Evolutionary conservation across 2,888 invertebrate genomes (phyloP).

Genomic region (Eurois occulta): DNA sequence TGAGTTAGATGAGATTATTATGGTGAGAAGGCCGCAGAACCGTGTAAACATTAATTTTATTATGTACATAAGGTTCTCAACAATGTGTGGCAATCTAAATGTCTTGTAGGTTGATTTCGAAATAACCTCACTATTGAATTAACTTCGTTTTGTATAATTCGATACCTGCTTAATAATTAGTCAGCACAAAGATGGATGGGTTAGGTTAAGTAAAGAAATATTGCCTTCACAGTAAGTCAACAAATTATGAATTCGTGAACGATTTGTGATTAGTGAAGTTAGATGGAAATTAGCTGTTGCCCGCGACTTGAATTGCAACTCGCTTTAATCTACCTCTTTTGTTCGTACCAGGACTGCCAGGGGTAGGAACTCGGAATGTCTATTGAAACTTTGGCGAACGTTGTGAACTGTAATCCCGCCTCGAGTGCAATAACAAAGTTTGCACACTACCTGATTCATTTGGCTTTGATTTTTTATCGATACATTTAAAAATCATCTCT

Average conservation of each 20-base stretch:
- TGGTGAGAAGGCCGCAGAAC: constrained; percentile 74
- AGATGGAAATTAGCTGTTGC: not conserved
- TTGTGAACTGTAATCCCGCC: not conserved
- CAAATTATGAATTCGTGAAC: constrained; percentile 15
- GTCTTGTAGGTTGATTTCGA: constrained; percentile 54
- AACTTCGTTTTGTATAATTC: constrained; percentile 49
- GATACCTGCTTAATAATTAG: constrained; percentile 22
- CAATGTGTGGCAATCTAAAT: constrained; percentile 65
- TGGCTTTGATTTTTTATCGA: not conserved
- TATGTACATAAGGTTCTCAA: constrained; percentile 64
- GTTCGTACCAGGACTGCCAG: not conserved
- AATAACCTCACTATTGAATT: constrained; percentile 52
- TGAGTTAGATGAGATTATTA: constrained; percentile 68
- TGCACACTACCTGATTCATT: not conserved
- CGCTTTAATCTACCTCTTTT: not conserved
- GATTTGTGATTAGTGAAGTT: constrained; percentile 9
- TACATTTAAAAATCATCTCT: not conserved
- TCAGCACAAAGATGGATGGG: constrained; percentile 1
- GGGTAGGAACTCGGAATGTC: not conserved
- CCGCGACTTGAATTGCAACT: not conserved
- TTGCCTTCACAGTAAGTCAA: not conserved
- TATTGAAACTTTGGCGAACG: not conserved
- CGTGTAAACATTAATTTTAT: constrained; percentile 76
- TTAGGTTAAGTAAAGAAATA: constrained; percentile 13
- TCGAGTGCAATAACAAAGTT: not conserved